Evolutionary conservation across 1,140 invertebrate species (phyloP), one percentile per base, ranked within the genome.

Genomic region (Trichomalopsis sarcophagae): DNA sequence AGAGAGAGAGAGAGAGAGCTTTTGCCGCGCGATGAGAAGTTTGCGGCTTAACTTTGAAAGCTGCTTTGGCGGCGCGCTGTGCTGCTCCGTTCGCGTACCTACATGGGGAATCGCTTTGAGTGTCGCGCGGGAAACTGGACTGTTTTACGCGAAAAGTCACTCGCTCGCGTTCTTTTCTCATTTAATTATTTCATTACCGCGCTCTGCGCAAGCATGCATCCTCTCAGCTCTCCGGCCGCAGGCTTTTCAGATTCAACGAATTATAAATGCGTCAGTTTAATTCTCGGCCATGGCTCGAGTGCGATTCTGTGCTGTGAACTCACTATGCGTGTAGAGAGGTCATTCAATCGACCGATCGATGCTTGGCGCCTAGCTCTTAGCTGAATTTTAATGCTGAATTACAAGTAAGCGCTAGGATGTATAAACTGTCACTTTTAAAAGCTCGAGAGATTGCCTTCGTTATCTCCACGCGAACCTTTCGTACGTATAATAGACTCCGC

Each of bases 321-420:
- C 2, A 0, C 10, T 11, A 1, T 11, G 27, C 68, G 9, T 69
- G 3, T 10, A 11, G 13, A 36, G 21, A 0, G 55, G 82, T 84
- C 78, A 84, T 78, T 78, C 62, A 84, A 84, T 84, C 82, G 73
- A 50, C 27, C 44, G 75, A 84, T 78, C 78, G 78, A 73, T 66
- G 74, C n/a, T 69, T 30, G 73, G 40, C 55, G 33, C 82, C 74
- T 62, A 33, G 73, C 73, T 73, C 81, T 68, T 44, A 14, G 44
- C 69, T 76, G 74, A 68, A 77, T 83, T 75, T 83, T 77, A 77
- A 83, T 83, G 36, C 33, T 62, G 62, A 83, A 83, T 83, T 77
- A 77, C 62, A 83, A 83, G 76, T 77, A 69, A 69, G 78, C 27
- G 30, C 55, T 23, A 44, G 13, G 30, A 23, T 82, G 33, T 44